Percentiles rank a stretch among this genome's conserved stretches.
phyloP scores from a whole-genome alignment of 2,888 invertebrate genomes.

The Selenia dentaria region DNA sequence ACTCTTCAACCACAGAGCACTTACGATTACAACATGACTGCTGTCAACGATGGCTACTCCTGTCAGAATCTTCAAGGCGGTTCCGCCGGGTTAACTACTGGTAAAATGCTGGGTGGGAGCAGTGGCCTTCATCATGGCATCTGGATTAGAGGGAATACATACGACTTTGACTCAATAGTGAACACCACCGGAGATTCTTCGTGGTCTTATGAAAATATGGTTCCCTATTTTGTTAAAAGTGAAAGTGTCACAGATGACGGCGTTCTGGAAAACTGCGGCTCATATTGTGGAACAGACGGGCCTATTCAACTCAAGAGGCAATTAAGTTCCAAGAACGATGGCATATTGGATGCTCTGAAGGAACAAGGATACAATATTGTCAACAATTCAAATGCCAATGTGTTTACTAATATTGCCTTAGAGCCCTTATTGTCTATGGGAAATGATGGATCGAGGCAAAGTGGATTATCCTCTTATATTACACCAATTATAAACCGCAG shows the following conservation, averaged over 20 bases:
- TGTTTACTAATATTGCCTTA: slow-evolving; percentile 23
- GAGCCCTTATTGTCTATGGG: slow-evolving; percentile 35
- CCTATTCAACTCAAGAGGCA: slow-evolving; percentile 33
- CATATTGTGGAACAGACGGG: slow-evolving; percentile 41
- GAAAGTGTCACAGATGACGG: slow-evolving; percentile 41
- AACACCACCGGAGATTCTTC: slow-evolving; percentile 32
- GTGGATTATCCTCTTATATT: slow-evolving; percentile 38
- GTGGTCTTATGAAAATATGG: slow-evolving; percentile 42
- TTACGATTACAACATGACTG: slow-evolving; percentile 42
- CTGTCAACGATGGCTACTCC: slow-evolving; percentile 39
- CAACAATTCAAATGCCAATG: slow-evolving; percentile 37
- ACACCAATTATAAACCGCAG: slow-evolving; percentile 28
- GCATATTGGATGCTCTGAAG: slow-evolving; percentile 33
- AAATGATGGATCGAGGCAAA: slow-evolving; percentile 26
- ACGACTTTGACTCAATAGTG: slow-evolving; percentile 48
- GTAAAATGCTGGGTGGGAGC: slow-evolving; percentile 55
- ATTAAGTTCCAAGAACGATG: slow-evolving; percentile 8
- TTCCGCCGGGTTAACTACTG: slow-evolving; percentile 37
- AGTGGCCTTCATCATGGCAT: slow-evolving; percentile 43
- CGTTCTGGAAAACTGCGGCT: slow-evolving; percentile 21
- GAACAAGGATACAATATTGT: slow-evolving; percentile 33
- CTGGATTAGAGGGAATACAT: slow-evolving; percentile 38
- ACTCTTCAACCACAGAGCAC: slow-evolving; percentile 30
- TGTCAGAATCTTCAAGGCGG: slow-evolving; percentile 31
- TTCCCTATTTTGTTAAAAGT: slow-evolving; percentile 45